Base-by-base conservation (phyloP, 2,113 vertebrate species). In the Dryoscopus gambensis region DNA sequence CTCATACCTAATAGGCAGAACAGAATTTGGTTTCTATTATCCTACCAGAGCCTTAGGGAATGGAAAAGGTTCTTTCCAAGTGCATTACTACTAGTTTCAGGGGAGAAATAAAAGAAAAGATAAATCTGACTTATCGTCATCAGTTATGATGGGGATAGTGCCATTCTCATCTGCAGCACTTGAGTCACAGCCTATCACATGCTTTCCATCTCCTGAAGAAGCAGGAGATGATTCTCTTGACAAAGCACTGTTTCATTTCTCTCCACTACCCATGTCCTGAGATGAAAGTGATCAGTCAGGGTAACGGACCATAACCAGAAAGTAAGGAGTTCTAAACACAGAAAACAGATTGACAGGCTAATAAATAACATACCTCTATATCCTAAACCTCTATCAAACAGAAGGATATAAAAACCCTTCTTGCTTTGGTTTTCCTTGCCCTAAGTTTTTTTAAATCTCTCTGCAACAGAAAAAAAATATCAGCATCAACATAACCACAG, bases 321-420 rank as follows among this genome's bases (percentile, higher is more conserved):
- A 85, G 15, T 21, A 56, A 59, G n/a, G 19, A 56, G 33, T 31
- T 92, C 68, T 90, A 90, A 86, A 78, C 76, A 84, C 68, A 70
- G 71, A 63, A 95, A 93, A 62, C 35, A 75, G 16, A 80, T 31
- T 89, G 89, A 55, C 68, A 78, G 9, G 28, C 10, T 86, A 80
- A 80, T 88, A 94, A 94, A 87, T 70, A 90, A 85, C 67, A 8
- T n/a, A 76, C 47, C 20, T 46, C 15, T 27, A 19, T 74, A 49
- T 46, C 27, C 18, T 27, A 65, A 63, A 13, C 31, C 7, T 86
- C 28, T 46, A 28, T 80, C 59, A 80, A 53, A 5, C 18, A 85
- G 12, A 57, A 15, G 11, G 59, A 42, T 53, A 69, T 53, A 68
- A 92, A 77, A 11, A 0, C 1, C 4, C 2, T 3, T 69, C 24